phyloP scores from a whole-genome alignment of 2,113 vertebrate genomes.

The Upupa epops region DNA sequence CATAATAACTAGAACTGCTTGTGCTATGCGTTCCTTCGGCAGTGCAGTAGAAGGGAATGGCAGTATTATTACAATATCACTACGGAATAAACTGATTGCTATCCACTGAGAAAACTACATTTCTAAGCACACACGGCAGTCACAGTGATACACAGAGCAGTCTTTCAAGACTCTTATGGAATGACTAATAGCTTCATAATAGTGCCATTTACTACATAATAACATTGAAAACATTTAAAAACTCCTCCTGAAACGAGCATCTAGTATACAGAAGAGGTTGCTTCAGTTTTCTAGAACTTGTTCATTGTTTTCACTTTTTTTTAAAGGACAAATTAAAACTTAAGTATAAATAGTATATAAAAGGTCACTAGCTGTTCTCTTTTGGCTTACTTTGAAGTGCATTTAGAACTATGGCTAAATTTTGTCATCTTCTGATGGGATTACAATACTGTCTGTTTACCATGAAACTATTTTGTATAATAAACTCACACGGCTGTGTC shows the following conservation, averaged over 20 bases:
- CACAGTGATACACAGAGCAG: constrained; percentile 99
- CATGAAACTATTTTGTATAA: constrained; percentile 81
- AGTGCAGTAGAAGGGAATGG: constrained; percentile 93
- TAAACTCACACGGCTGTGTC: constrained; percentile 78
- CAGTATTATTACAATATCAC: constrained; percentile 92
- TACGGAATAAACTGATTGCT: constrained; percentile 91
- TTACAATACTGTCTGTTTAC: constrained; percentile 85
- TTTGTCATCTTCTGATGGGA: constrained; percentile 81
- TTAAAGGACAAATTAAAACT: constrained; percentile 93
- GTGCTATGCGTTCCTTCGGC: constrained; percentile 80
- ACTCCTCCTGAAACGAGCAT: constrained; percentile 91
- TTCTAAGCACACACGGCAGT: constrained; percentile 97
- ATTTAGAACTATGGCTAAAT: constrained; percentile 88
- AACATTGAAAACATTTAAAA: constrained; percentile 99
- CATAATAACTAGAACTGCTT: constrained; percentile 76
- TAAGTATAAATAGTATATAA: constrained; percentile 87
- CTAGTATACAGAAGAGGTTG: constrained; percentile 93
- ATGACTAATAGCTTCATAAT: constrained; percentile 98
- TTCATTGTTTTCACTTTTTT: constrained; percentile 83
- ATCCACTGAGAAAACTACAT: constrained; percentile 95
- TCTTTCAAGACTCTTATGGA: constrained; percentile 93
- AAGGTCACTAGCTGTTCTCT: constrained; percentile 85
- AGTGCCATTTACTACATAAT: constrained; percentile 96
- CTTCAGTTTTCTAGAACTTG: constrained; percentile 87
- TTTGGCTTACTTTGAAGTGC: constrained; percentile 87